Base-by-base conservation (phyloP, 2,888 invertebrate genomes). In the Perithous albicinctus region DNA sequence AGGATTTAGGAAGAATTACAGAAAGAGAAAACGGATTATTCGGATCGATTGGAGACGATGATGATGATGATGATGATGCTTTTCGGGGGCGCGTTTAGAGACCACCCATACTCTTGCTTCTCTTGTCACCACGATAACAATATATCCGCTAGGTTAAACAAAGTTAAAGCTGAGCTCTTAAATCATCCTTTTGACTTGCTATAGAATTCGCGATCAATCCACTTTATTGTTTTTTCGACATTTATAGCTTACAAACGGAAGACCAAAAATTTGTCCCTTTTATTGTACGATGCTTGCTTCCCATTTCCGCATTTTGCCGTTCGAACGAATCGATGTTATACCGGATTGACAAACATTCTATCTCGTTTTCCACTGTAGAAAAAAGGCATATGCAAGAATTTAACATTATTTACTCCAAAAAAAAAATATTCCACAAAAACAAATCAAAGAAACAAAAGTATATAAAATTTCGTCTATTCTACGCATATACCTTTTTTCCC, bases 401-500 rank as follows among this genome's bases (percentile, higher is more conserved):
- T 4, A 43, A 69, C 48, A 2, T 18, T 38, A 38, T 32, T 23
- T 12, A 48, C 6, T 20, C n/a, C n/a, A n/a, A n/a, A n/a, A n/a
- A 23, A 8, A 7, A 8, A 54, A 56, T 32, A 59, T 56, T 26
- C 8, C 48, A 18, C 15, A 1, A n/a, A 15, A 5, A 56, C 12
- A 56, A 56, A 56, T 18, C 3, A 48, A 2, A n/a, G 29, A 32
- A 5, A 15, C 4, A 18, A 8, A 10, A 51, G 20, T 51, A 51
- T 51, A n/a, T n/a, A n/a, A n/a, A n/a, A n/a, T n/a, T n/a, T n/a
- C n/a, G 38, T 38, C n/a, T 66, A 48, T 66, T 75, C 76, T 70
- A 74, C 43, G 72, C 74, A 74, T 63, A 51, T 61, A 73, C 73
- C 46, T 59, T n/a, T 67, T 80, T 80, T 74, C 73, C 67, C 75